Percentiles rank a stretch among this genome's conserved stretches.
Evolutionary conservation across 2,888 invertebrate species (phyloP).

Genomic region (Parelbella ahira): DNA sequence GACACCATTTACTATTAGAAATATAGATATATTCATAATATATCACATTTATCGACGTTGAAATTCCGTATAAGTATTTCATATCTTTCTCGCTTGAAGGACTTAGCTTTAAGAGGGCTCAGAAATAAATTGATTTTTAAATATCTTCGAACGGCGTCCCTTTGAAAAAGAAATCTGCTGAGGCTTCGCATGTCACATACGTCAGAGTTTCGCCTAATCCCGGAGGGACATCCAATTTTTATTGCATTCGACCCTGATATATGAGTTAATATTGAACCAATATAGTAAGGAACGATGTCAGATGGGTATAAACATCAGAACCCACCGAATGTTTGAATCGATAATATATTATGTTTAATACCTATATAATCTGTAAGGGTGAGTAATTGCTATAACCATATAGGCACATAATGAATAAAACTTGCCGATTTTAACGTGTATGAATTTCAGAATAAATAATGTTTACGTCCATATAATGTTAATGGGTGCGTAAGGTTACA

Average conservation of each 20-base stretch:
- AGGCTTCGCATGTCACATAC: slow-evolving; percentile 72
- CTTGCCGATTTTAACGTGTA: slow-evolving; percentile 9
- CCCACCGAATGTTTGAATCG: slow-evolving; percentile 18
- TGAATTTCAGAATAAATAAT: slow-evolving; percentile 27
- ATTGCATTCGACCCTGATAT: slow-evolving; percentile 72
- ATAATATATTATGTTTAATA: slow-evolving; percentile 13
- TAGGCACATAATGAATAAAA: slow-evolving; percentile 12
- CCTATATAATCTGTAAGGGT: slow-evolving; percentile 7
- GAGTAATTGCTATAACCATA: slow-evolving; percentile 11
- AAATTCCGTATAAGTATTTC: slow-evolving; percentile 37
- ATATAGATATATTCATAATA: slow-evolving; percentile 39
- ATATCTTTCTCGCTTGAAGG: slow-evolving; percentile 27
- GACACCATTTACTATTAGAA: slow-evolving; percentile 36
- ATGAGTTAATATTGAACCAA: slow-evolving; percentile 65
- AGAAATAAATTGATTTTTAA: slow-evolving; percentile 73
- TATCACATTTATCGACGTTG: slow-evolving; percentile 48
- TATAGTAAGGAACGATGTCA: slow-evolving; percentile 54
- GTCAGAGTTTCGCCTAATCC: slow-evolving; percentile 76
- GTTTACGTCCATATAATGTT: slow-evolving; percentile 28
- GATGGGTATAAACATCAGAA: slow-evolving; percentile 49
- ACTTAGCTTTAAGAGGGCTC: slow-evolving; percentile 29
- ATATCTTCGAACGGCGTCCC: slow-evolving; percentile 51
- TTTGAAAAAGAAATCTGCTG: slow-evolving; percentile 54
- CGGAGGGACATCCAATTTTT: slow-evolving; percentile 70
- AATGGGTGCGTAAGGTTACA: slow-evolving; percentile 37